Percentiles rank a stretch among this genome's conserved stretches.
These are phyloP conservation scores for Miichthys miiuy DNA, from an alignment of 2,797 vertebrate species.

Conservation along the genomic window DNA sequence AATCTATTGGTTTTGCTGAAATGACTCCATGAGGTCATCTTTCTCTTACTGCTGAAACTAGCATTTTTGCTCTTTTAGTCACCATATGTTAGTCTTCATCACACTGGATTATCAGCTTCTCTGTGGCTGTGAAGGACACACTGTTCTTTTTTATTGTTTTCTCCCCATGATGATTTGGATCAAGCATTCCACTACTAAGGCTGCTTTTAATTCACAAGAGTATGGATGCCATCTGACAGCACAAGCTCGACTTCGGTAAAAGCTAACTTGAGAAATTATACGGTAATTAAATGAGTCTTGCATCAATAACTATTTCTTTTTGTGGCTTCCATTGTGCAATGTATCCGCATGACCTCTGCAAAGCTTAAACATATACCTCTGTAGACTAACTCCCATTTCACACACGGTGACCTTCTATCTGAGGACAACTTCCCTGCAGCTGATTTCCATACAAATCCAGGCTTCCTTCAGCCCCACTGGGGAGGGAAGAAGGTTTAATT, in stretches of 20 bases:
- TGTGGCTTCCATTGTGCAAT: background rate
- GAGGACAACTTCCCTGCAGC: constrained; percentile 46
- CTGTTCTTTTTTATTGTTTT: constrained; percentile 12
- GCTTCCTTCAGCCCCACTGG: constrained; percentile 21
- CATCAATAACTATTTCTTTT: constrained; percentile 23
- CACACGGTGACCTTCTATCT: constrained; percentile 38
- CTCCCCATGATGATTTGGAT: constrained; percentile 21
- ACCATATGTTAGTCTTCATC: background rate
- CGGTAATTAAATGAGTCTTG: constrained; percentile 18
- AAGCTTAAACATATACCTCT: background rate
- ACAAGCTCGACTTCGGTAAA: constrained; percentile 10
- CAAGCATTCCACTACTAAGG: constrained; percentile 1
- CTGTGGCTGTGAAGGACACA: constrained; percentile 35
- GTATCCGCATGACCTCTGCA: constrained; percentile 6
- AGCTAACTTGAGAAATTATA: constrained; percentile 16
- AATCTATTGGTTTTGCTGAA: background rate
- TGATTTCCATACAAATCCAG: constrained; percentile 61
- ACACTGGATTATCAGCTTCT: background rate
- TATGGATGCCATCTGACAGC: background rate
- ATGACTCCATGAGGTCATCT: background rate
- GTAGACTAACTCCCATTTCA: constrained; percentile 17
- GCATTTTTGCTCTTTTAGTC: background rate
- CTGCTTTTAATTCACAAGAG: constrained; percentile 26
- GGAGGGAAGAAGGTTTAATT: constrained; percentile 54
- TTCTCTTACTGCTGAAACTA: background rate